A percentile compares a stretch with the other conserved stretches of the same genome.
Conservation (phyloP, 1,140 invertebrate species). For the Cydia pomonella region DNA sequence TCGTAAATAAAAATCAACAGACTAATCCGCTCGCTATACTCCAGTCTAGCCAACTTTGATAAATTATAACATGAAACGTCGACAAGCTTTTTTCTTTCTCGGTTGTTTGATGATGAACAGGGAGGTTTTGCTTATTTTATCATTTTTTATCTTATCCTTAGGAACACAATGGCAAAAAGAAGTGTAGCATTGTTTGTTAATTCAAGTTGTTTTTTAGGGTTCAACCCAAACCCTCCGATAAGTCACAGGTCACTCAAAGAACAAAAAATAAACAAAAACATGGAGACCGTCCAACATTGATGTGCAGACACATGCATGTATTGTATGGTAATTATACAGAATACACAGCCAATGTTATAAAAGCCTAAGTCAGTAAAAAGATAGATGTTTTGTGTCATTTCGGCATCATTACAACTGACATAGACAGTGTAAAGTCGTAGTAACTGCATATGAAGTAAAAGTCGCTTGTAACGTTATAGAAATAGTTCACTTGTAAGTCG, state of each 20-base stretch:
- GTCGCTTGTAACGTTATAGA: not conserved
- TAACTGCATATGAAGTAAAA: not conserved
- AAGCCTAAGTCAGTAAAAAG: not conserved
- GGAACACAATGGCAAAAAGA: conserved; percentile 19
- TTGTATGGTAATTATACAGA: conserved; percentile 71
- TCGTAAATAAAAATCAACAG: not conserved
- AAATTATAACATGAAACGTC: conserved; percentile 17
- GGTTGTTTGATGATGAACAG: conserved; percentile 12
- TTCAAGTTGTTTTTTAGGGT: conserved; percentile 18
- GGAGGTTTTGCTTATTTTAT: conserved; percentile 11
- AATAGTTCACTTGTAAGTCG: not conserved
- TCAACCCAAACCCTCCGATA: conserved; percentile 12
- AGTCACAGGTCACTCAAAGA: conserved; percentile 18
- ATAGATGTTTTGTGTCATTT: not conserved
- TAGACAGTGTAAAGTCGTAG: not conserved
- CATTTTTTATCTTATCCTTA: conserved; percentile 19
- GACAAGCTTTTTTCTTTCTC: conserved; percentile 5
- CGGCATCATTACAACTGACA: not conserved
- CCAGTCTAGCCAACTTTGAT: not conserved
- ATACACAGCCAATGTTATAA: conserved; percentile 36
- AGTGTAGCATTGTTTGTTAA: conserved; percentile 28
- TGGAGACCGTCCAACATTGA: conserved; percentile 50
- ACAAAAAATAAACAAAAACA: conserved; percentile 33
- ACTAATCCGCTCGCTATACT: not conserved
- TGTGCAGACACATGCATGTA: conserved; percentile 61